Evolutionary conservation across 2,797 vertebrate genomes (phyloP).

Genomic region (Microctenopoma stevenorrisi): DNA sequence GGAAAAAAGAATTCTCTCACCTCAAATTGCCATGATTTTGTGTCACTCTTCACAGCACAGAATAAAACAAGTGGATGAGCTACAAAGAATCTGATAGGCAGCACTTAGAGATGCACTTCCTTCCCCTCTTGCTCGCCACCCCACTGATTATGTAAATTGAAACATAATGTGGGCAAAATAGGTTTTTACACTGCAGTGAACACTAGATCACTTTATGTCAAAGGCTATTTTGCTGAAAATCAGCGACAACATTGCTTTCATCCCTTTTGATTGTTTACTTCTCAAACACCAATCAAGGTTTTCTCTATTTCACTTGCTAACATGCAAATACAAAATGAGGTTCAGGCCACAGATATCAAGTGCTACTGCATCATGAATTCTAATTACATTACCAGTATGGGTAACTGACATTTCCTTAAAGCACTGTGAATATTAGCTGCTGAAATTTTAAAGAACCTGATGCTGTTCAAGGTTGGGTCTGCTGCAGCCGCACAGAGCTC

Average conservation of each 20-base stretch:
- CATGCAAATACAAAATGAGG: slow-evolving; percentile 36
- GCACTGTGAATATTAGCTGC: slow-evolving; percentile 38
- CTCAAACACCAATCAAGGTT: slow-evolving; percentile 40
- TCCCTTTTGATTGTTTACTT: slow-evolving; percentile 40
- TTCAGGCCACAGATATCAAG: slow-evolving; percentile 8
- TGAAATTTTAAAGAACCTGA: slow-evolving; percentile 45
- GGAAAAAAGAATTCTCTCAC: background rate
- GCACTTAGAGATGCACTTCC: slow-evolving; percentile 15
- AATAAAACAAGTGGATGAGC: slow-evolving; percentile 19
- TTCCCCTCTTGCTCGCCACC: slow-evolving; percentile 18
- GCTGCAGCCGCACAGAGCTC: slow-evolving; percentile 29
- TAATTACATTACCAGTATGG: slow-evolving; percentile 18
- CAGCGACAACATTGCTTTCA: slow-evolving; percentile 41
- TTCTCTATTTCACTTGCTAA: slow-evolving; percentile 40
- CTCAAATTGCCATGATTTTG: background rate
- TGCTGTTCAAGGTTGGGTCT: slow-evolving; percentile 44
- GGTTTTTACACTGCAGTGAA: slow-evolving; percentile 35
- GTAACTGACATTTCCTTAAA: slow-evolving; percentile 36
- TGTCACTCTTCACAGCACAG: slow-evolving; percentile 3
- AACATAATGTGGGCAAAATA: slow-evolving; percentile 50
- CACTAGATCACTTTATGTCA: slow-evolving; percentile 27
- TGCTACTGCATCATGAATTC: slow-evolving; percentile 27
- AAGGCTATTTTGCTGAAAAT: slow-evolving; percentile 45
- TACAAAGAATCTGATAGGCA: slow-evolving; percentile 4
- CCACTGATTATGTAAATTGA: slow-evolving; percentile 53